Percentiles rank a stretch among this genome's conserved stretches.
phyloP scores from a whole-genome alignment of 2,797 vertebrate species.

The Gorsachius magnificus region DNA sequence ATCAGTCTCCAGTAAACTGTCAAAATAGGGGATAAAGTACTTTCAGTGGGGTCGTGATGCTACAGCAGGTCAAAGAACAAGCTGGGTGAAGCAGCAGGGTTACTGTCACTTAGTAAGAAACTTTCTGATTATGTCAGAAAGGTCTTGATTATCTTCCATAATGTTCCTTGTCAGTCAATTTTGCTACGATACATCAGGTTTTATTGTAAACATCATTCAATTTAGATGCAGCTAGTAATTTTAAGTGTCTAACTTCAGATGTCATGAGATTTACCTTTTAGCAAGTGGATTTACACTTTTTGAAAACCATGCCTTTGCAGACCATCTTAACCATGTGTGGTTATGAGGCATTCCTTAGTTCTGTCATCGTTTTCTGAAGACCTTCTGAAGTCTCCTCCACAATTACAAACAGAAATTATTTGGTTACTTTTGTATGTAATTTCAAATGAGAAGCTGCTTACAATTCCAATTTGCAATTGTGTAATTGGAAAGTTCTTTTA shows the following conservation, averaged over 20 bases:
- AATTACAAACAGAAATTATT: not conserved
- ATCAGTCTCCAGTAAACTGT: not conserved
- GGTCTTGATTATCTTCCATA: not conserved
- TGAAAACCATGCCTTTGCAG: not conserved
- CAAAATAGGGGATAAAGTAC: not conserved
- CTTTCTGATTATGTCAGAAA: not conserved
- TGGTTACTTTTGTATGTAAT: not conserved
- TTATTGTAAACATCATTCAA: not conserved
- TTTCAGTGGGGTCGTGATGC: not conserved
- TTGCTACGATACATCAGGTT: not conserved
- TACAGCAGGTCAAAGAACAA: not conserved
- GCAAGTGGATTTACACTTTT: not conserved
- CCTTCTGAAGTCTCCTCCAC: not conserved
- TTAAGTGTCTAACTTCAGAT: not conserved
- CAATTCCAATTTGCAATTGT: not conserved
- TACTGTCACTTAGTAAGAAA: not conserved
- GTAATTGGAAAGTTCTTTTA: not conserved
- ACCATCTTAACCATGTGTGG: not conserved
- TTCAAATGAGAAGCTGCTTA: not conserved
- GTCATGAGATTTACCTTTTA: not conserved
- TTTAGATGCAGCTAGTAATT: not conserved
- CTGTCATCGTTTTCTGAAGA: not conserved
- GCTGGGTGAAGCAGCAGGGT: not conserved
- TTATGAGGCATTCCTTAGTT: not conserved
- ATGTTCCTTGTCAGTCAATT: not conserved